Evolutionary conservation across 2,888 invertebrate genomes (phyloP), one percentile per base, ranked within the genome.

Genomic region (Hesperia comma): DNA sequence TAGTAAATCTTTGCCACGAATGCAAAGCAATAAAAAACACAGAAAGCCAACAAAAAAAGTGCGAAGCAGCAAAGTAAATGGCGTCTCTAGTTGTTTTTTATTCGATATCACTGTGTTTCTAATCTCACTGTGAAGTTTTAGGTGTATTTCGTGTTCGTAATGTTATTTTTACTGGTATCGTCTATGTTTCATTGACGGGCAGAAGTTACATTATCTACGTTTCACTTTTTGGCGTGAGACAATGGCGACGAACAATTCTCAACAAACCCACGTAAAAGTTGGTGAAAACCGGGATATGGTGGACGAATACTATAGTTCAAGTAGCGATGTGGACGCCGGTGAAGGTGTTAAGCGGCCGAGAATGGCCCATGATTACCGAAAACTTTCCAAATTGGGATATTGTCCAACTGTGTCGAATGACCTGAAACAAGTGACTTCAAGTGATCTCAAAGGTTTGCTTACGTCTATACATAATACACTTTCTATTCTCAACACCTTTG

Each of bases 21-120:
- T 73, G 54, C 70, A 76, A 72, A 74, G 76, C 74, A 80, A 76
- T 82, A 82, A 80, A 77, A 77, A 76, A 74, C 71, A 79, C 80
- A 81, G 75, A 77, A 76, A 74, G 67, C 63, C 68, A 74, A 76
- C 71, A 74, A 78, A 80, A 86, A 86, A 85, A 87, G 82, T 85
- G 78, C 78, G 81, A 85, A 83, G 83, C 83, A 85, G 85, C 84
- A 74, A 72, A 76, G 78, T 81, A 91, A 92, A 92, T 92, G 92
- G 92, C 92, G 92, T 92, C 92, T 89, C 86, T 87, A 86, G 87
- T 91, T 92, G 91, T 92, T 90, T 92, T 92, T 89, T 88, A 88
- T 82, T 84, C 81, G 74, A 79, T 81, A 83, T 82, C 81, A 85
- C 81, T 86, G 85, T 85, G 83, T 88, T 89, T 89, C 87, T 86